A percentile compares a stretch with the other conserved stretches of the same genome.
These are phyloP conservation scores for Oscheius sp. DNA, from an alignment of 2,888 invertebrate genomes.

Conservation along the genomic window DNA sequence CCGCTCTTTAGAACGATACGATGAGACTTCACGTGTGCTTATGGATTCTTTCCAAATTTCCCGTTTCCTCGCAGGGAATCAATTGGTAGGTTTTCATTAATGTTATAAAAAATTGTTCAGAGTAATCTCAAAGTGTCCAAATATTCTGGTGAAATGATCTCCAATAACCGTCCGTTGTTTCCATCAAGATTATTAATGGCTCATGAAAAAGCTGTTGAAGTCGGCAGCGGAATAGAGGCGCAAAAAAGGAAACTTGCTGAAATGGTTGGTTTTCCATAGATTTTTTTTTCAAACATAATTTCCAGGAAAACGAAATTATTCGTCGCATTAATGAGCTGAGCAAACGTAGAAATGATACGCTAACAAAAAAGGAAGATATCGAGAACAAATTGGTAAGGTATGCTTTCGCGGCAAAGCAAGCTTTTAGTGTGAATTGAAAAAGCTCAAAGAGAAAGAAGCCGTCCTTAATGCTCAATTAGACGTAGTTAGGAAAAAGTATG, in stretches of 20 bases:
- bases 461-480: too few species aligned
- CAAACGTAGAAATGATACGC: too few species aligned
- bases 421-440: too few species aligned
- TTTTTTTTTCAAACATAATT: neutral
- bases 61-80: neutral
- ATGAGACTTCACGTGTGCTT: neutral
- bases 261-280: slow-evolving; percentile 26
- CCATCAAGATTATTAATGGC: neutral
- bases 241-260: neutral
- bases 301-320: neutral
- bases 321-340: too few species aligned
- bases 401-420: too few species aligned
- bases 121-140: slow-evolving; percentile 32
- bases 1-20: neutral
- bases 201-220: neutral
- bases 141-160: slow-evolving; percentile 39
- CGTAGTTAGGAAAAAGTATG: too few species aligned
- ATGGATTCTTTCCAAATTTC: neutral
- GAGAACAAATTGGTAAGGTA: too few species aligned
- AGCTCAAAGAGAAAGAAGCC: too few species aligned
- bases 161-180: neutral
- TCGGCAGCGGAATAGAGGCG: slow-evolving; percentile 31
- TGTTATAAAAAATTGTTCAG: slow-evolving; percentile 35
- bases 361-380: too few species aligned
- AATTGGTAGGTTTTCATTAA: neutral